Base-by-base conservation (phyloP, 2,888 invertebrate species). In the Coenonympha arcania region DNA sequence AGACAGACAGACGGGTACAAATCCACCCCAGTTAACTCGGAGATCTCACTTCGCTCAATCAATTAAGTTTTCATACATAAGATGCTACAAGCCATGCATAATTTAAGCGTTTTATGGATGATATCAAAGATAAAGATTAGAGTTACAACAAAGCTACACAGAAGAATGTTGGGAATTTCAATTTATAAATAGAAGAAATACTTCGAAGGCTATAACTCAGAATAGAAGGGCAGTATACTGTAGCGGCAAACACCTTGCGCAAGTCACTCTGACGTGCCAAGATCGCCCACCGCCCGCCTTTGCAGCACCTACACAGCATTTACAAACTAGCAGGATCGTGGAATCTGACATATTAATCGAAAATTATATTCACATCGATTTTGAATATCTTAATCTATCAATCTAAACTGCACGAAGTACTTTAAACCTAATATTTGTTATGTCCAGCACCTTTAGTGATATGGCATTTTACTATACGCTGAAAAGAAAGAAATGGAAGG, bases 211-310 rank as follows among this genome's bases (percentile, higher is more conserved):
- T 43, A 43, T 31, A 20, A 36, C 45, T 45, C 44, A 36, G 44
- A 68, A 70, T 72, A 71, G 71, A 75, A 76, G 75, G 76, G 74
- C 71, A 54, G 55, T 47, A 49, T 18, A 36, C 36, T 26, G n/a
- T n/a, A 16, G 26, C 13, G 24, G 36, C 28, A 45, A 26, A 9
- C 49, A 31, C 43, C 61, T 76, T 80, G 71, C 75, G 73, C 73
- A 79, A 81, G 66, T 65, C 63, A 61, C 48, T 58, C 55, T 57
- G 59, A 59, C 61, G 64, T 71, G 76, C 79, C 82, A 81, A 80
- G 79, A 71, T 76, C 76, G 72, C 81, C 84, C 73, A 78, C 82
- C 60, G 62, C 68, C 52, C 66, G 66, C 69, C 75, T 71, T 69
- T 59, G 61, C 68, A 59, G 67, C 71, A 65, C 81, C 84, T 73